These are phyloP conservation scores for Protomyctophum bolini DNA, from an alignment of 2,113 vertebrate species.

Conservation along the genomic window DNA sequence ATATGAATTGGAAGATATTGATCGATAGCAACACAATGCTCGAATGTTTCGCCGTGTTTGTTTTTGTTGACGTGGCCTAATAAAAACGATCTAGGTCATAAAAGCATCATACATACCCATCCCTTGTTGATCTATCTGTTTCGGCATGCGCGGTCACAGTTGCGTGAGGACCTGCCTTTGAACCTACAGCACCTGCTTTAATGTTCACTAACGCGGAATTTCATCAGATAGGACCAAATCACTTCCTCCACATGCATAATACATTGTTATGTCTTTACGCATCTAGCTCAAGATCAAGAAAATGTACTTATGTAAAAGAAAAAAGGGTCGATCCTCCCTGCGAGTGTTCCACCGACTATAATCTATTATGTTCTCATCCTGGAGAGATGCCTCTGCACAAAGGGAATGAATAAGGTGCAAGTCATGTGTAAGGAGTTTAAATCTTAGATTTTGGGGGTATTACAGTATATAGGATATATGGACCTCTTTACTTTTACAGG, in stretches of 20 bases:
- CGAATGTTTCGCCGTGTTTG: conserved; percentile 23
- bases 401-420: background rate
- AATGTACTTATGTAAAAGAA: conserved; percentile 38
- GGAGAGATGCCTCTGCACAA: background rate
- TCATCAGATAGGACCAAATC: conserved; percentile 59
- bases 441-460: conserved; percentile 5
- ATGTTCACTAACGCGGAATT: conserved; percentile 55
- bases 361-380: conserved; percentile 17
- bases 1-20: conserved; percentile 20
- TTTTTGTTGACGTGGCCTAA: conserved; percentile 5
- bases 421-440: background rate
- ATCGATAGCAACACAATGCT: conserved; percentile 37
- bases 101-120: background rate
- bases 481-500: too few species aligned
- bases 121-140: conserved; percentile 42
- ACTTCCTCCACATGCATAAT: conserved; percentile 65
- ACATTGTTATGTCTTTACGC: conserved; percentile 56
- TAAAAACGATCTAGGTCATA: conserved; percentile 44
- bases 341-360: background rate
- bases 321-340: conserved; percentile 29
- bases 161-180: conserved; percentile 52
- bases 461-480: background rate
- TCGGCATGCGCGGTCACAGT: conserved; percentile 39
- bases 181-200: conserved; percentile 48
- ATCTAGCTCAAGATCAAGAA: conserved; percentile 57